Evolutionary conservation across 35 echinoderm and acorn worm species (phyloP).

Genomic region (Holothuria glaberrima): DNA sequence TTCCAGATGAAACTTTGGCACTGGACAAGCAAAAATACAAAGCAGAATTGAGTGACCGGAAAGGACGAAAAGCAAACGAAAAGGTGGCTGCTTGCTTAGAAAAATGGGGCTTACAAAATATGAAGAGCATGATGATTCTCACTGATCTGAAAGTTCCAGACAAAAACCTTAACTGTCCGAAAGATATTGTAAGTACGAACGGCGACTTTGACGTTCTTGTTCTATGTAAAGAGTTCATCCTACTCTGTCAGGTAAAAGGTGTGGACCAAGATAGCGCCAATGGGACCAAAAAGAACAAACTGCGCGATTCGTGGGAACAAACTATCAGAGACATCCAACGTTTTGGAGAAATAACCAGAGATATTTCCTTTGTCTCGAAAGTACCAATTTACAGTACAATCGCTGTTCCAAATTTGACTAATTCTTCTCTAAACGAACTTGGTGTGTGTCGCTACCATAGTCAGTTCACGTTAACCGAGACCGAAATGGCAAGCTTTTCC

Average conservation of each 20-base stretch:
- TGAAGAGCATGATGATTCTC: constrained; percentile 3
- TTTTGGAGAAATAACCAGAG: constrained; percentile 9
- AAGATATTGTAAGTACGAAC: constrained; percentile 17
- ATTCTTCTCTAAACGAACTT: background rate
- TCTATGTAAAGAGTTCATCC: background rate
- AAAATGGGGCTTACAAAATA: constrained; percentile 23
- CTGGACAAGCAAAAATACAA: background rate
- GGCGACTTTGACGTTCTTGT: constrained; percentile 21
- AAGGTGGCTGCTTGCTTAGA: background rate
- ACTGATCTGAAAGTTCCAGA: constrained; percentile 1
- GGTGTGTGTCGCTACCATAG: constrained; percentile 14
- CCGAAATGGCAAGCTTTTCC: background rate
- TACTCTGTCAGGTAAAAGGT: constrained; percentile 16
- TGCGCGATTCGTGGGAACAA: background rate
- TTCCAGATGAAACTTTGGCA: background rate
- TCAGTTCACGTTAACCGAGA: background rate
- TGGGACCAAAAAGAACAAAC: background rate
- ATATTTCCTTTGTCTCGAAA: background rate
- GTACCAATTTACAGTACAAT: background rate
- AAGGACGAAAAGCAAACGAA: constrained; percentile 15
- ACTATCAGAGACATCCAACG: background rate
- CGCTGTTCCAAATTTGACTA: constrained; percentile 2
- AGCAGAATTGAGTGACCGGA: background rate
- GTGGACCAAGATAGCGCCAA: background rate
- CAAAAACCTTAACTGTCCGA: background rate